A percentile compares a stretch with the other conserved stretches of the same genome.
Conservation (phyloP, 2,888 invertebrate genomes). For the Pegoplata infirma region DNA sequence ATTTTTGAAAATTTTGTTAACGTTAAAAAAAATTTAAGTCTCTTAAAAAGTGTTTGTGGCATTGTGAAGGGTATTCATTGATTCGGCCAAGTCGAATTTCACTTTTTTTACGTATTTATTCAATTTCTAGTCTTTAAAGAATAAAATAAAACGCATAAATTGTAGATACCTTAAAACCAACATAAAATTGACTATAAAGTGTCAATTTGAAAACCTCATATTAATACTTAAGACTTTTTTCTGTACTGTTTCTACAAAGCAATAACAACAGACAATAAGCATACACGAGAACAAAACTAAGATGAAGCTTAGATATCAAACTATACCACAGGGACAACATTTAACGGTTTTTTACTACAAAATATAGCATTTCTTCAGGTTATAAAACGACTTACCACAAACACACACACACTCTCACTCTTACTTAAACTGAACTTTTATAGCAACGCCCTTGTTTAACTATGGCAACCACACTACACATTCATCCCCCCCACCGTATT, state of each 20-base stretch:
- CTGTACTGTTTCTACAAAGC: conserved; percentile 13
- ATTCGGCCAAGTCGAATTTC: too few species aligned
- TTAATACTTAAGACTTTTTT: conserved; percentile 38
- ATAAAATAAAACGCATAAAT: not conserved
- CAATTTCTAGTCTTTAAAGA: not conserved
- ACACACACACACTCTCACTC: conserved; percentile 1
- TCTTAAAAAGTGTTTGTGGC: too few species aligned
- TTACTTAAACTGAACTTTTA: conserved; percentile 13
- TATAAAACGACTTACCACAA: conserved; percentile 51
- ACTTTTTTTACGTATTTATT: not conserved
- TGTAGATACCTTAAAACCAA: conserved; percentile 18
- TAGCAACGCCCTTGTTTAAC: conserved; percentile 56
- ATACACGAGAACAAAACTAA: conserved; percentile 8
- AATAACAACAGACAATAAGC: not conserved
- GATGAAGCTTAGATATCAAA: conserved; percentile 46
- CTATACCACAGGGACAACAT: conserved; percentile 55
- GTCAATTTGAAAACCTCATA: conserved; percentile 36
- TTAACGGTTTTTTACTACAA: conserved; percentile 47
- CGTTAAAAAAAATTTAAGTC: too few species aligned
- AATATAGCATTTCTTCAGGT: conserved; percentile 53
- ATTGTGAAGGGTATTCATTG: not conserved
- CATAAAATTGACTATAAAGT: conserved; percentile 40
- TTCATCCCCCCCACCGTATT: conserved; percentile 13
- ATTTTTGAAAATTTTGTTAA: too few species aligned
- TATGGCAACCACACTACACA: conserved; percentile 37